Conservation (phyloP, 2,797 vertebrate genomes). For the Streptopelia turtur region DNA sequence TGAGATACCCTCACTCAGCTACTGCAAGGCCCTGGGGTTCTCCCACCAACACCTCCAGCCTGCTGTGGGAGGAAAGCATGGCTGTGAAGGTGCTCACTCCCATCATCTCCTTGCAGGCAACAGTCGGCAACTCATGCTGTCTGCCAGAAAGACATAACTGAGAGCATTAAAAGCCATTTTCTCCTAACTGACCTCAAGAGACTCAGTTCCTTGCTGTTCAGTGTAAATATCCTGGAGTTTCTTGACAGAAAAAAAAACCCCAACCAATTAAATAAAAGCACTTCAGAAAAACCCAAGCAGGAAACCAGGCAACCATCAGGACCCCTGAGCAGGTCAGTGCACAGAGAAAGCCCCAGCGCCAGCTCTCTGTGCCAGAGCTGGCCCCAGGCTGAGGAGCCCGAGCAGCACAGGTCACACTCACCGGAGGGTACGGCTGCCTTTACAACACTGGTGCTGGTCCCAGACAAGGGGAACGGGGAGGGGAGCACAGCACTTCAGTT, state of each 20-base stretch:
- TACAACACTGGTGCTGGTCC: conserved; percentile 11
- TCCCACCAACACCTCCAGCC: not conserved
- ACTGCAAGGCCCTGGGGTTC: not conserved
- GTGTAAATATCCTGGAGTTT: conserved; percentile 41
- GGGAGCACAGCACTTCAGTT: conserved; percentile 30
- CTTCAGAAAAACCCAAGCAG: not conserved
- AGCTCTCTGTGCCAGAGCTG: not conserved
- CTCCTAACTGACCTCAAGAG: not conserved
- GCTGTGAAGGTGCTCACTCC: not conserved
- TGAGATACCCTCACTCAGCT: not conserved
- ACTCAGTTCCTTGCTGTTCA: not conserved
- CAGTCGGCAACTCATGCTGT: not conserved
- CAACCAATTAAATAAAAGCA: not conserved
- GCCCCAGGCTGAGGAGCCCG: not conserved
- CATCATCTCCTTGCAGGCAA: not conserved
- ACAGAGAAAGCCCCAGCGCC: not conserved
- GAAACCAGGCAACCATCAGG: not conserved
- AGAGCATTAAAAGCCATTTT: not conserved
- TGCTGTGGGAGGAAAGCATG: not conserved
- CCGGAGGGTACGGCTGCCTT: conserved; percentile 2
- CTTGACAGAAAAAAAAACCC: not conserved
- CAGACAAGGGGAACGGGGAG: not conserved
- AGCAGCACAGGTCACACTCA: not conserved
- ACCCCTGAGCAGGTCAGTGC: not conserved
- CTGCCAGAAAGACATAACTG: not conserved